These are phyloP conservation scores for Zaprionus davidi DNA, from an alignment of 1,140 invertebrate species.

Conservation along the genomic window DNA sequence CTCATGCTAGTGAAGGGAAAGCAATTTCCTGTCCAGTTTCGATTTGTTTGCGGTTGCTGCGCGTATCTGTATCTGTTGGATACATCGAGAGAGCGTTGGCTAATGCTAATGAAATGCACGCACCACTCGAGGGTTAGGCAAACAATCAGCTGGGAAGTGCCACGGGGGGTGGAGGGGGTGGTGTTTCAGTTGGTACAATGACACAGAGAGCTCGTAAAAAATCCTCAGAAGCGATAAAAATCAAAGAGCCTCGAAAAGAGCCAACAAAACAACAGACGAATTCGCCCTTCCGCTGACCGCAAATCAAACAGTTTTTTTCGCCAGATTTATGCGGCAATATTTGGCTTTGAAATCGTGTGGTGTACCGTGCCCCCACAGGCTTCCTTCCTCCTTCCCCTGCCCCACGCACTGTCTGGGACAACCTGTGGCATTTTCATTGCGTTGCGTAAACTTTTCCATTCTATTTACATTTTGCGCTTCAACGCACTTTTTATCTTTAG, in stretches of 20 bases:
- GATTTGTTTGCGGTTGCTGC: constrained; percentile 62
- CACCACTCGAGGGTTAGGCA: constrained; percentile 39
- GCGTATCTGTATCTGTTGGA: constrained; percentile 42
- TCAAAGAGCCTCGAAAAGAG: constrained; percentile 55
- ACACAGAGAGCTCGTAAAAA: constrained; percentile 55
- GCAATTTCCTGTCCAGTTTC: constrained; percentile 70
- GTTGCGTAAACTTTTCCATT: constrained; percentile 62
- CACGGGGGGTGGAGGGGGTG: neutral
- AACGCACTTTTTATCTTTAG: constrained; percentile 73
- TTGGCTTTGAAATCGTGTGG: constrained; percentile 69
- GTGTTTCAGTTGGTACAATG: constrained; percentile 41
- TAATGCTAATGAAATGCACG: constrained; percentile 73
- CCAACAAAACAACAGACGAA: constrained; percentile 16
- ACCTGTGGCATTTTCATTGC: constrained; percentile 46
- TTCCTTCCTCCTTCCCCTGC: neutral
- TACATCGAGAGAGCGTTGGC: constrained; percentile 42
- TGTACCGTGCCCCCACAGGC: constrained; percentile 2
- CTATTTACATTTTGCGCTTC: constrained; percentile 75
- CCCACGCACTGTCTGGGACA: neutral
- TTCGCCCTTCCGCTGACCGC: constrained; percentile 57
- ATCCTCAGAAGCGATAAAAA: constrained; percentile 55
- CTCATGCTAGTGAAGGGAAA: constrained; percentile 31
- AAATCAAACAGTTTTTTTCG: constrained; percentile 59
- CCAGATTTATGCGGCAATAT: constrained; percentile 74
- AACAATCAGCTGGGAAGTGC: constrained; percentile 38